phyloP scores from a whole-genome alignment of 2,888 invertebrate genomes.

The Ophion slaviceki region DNA sequence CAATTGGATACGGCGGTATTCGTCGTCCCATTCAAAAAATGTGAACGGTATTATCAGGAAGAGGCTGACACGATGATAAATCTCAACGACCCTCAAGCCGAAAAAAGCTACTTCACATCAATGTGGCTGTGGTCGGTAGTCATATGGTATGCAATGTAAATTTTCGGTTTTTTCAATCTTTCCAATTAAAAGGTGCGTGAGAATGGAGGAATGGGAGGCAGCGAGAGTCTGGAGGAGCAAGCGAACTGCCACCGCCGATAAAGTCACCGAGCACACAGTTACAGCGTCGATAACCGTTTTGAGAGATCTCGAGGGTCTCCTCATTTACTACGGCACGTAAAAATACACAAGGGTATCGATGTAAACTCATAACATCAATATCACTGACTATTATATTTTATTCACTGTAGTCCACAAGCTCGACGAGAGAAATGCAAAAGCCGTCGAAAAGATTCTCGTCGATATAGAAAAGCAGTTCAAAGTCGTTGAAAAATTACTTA shows the following conservation, averaged over 20 bases:
- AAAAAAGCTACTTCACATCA: conserved; percentile 85
- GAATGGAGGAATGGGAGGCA: conserved; percentile 86
- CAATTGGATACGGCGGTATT: conserved; percentile 87
- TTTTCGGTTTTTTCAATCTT: conserved; percentile 4
- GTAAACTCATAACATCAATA: not conserved
- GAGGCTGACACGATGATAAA: conserved; percentile 84
- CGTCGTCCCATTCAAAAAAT: conserved; percentile 84
- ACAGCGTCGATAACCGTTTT: conserved; percentile 84
- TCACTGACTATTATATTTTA: not conserved
- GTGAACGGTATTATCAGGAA: conserved; percentile 85
- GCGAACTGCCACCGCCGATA: conserved; percentile 78
- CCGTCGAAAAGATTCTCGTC: conserved; percentile 71
- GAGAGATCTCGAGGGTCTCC: conserved; percentile 85
- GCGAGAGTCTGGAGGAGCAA: conserved; percentile 85
- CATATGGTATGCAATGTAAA: not conserved
- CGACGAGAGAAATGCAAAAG: conserved; percentile 72
- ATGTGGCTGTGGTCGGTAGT: conserved; percentile 86
- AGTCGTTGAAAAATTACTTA: conserved; percentile 73
- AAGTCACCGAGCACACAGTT: conserved; percentile 77
- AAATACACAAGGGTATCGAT: not conserved
- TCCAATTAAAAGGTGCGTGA: conserved; percentile 83
- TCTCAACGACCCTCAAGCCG: conserved; percentile 84
- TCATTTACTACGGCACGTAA: conserved; percentile 84
- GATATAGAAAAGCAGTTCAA: conserved; percentile 78
- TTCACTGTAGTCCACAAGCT: conserved; percentile 75